phyloP scores from a whole-genome alignment of 2,888 invertebrate species.

The Sinelater perroti region DNA sequence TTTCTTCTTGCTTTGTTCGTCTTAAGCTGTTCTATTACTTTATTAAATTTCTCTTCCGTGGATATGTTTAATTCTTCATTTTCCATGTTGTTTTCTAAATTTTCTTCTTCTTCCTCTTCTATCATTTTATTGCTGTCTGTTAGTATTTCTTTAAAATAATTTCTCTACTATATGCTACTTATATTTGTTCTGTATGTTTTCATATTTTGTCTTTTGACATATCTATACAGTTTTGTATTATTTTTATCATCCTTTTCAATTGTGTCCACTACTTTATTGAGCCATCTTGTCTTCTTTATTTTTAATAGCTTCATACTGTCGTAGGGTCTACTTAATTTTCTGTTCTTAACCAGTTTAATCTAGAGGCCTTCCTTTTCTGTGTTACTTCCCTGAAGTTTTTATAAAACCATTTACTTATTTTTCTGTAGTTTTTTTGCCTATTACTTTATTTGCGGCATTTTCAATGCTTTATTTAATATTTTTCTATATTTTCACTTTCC shows the following conservation, averaged over 20 bases:
- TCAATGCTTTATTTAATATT: background rate
- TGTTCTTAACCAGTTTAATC: constrained; percentile 15
- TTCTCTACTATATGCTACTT: constrained; percentile 8
- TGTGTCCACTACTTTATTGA: constrained; percentile 1
- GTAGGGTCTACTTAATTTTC: background rate
- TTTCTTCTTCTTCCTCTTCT: constrained; percentile 7
- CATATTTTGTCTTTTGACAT: constrained; percentile 4
- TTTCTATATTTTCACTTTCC: background rate
- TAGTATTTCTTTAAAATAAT: constrained; percentile 21
- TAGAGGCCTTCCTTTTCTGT: background rate
- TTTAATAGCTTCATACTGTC: constrained; percentile 8
- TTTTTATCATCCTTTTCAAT: constrained; percentile 24
- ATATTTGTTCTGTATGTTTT: constrained; percentile 11
- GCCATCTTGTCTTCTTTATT: constrained; percentile 3
- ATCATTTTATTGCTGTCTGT: constrained; percentile 2
- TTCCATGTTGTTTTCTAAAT: constrained; percentile 15
- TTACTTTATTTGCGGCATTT: background rate
- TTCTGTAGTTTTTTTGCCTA: background rate
- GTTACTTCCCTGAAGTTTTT: constrained; percentile 4
- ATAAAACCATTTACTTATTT: constrained; percentile 6
- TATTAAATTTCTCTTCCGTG: constrained; percentile 8
- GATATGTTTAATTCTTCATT: constrained; percentile 6
- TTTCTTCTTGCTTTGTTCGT: constrained; percentile 9
- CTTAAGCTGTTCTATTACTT: constrained; percentile 22
- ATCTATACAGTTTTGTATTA: constrained; percentile 18